These are phyloP conservation scores for Latheticus oryzae DNA, from an alignment of 2,888 invertebrate species.

Conservation along the genomic window DNA sequence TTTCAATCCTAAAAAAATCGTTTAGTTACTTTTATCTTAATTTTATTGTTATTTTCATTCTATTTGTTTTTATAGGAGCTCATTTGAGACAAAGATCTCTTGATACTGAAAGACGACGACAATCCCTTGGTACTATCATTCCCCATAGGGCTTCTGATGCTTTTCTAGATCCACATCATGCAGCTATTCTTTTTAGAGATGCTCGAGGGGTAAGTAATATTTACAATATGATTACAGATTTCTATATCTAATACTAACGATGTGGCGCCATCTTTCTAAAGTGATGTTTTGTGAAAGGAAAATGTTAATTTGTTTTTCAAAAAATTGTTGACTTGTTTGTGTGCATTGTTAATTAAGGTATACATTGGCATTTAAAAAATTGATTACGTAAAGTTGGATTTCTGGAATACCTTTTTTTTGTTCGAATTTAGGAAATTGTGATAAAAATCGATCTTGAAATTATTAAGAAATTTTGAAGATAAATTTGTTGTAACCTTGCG, in stretches of 20 bases:
- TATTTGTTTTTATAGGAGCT: conserved; percentile 70
- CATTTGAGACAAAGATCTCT: conserved; percentile 79
- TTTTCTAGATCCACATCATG: conserved; percentile 86
- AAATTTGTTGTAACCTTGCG: no score
- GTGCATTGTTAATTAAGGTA: no score
- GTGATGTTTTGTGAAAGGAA: no score
- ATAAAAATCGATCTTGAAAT: no score
- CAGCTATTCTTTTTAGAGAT: conserved; percentile 90
- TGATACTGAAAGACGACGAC: conserved; percentile 81
- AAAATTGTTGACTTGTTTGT: no score
- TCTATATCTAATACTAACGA: conserved; percentile 1
- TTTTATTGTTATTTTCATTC: not conserved
- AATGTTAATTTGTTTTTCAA: no score
- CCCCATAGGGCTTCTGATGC: conserved; percentile 81
- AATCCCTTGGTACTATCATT: conserved; percentile 78
- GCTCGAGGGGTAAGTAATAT: conserved; percentile 91
- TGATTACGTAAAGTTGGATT: no score
- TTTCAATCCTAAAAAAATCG: not conserved
- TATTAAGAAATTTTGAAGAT: no score
- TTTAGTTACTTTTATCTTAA: not conserved
- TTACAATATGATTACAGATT: conserved; percentile 8
- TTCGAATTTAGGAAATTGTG: no score
- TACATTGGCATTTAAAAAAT: no score
- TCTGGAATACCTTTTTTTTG: no score
- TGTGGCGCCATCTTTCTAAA: conserved; percentile 5